Base-by-base conservation (phyloP, 2,113 vertebrate genomes). In the Rhipidura dahli region DNA sequence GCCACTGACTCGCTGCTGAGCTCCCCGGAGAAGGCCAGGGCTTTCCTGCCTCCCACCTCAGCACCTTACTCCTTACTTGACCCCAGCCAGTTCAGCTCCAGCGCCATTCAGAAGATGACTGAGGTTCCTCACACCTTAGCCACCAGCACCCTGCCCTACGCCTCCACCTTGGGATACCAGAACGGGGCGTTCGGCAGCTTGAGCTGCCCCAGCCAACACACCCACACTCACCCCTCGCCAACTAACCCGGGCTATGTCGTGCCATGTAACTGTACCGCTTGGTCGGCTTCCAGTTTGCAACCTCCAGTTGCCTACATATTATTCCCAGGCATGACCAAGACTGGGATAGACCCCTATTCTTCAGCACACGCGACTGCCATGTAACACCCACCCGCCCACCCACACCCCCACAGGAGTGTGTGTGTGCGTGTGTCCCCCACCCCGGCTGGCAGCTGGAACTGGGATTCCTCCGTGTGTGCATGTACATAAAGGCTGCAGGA, bases 291-390 rank as follows among this genome's bases (percentile, higher is more conserved):
- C 86, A 99, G 98, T 98, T 98, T 99, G 99, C 99, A 99, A 97
- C 99, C 99, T 97, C 99, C 99, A 26, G 99, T 99, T 98, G 99
- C 99, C 98, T 99, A 99, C 99, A 99, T 99, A 98, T 98, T 99
- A 96, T 99, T 99, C 97, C 99, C 99, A 61, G 99, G 99, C 98
- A 99, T 99, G 99, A 99, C 99, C 98, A 99, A 99, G 99, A 98
- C 98, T 98, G 99, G 99, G 97, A 98, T 99, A 98, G 99, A 99
- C 95, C 99, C 99, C 71, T 99, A 99, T 93, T 99, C 99, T 82
- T 99, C 99, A 97, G 99, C 99, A 97, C 99, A 99, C 61, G 99
- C 99, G 88, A 93, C 99, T 83, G 99, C 99, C 98, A 99, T 99
- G 99, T 99, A 99, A 98, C 97, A 90, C 92, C 78, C 93, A 47